phyloP scores from a whole-genome alignment of 1,140 invertebrate genomes.

The Camponotus pennsylvanicus region DNA sequence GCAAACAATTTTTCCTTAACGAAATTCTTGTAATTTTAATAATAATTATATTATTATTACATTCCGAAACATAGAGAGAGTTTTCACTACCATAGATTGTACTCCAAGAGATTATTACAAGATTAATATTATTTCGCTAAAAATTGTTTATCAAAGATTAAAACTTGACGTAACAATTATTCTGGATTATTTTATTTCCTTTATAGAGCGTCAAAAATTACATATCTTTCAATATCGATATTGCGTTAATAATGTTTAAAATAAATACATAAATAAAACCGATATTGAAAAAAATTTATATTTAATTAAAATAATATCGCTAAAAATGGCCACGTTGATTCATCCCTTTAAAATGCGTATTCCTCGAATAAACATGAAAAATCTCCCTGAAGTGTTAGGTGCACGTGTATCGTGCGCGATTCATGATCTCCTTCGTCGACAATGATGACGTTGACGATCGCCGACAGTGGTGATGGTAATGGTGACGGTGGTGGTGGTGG shows the following conservation, averaged over 20 bases:
- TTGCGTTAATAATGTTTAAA: background rate
- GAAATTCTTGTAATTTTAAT: background rate
- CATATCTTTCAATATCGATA: background rate
- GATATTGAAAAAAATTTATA: constrained; percentile 2
- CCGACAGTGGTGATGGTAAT: constrained; percentile 29
- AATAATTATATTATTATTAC: background rate
- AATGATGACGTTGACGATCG: constrained; percentile 49
- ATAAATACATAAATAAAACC: background rate
- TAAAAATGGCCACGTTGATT: background rate
- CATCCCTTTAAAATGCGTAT: background rate
- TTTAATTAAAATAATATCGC: background rate
- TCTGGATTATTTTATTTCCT: background rate
- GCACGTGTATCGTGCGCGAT: constrained; percentile 67
- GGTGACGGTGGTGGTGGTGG: constrained; percentile 14
- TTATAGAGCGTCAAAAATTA: background rate
- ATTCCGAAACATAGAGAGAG: background rate
- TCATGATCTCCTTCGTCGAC: constrained; percentile 59
- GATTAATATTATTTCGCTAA: background rate
- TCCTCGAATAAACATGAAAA: constrained; percentile 28
- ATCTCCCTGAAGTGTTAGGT: constrained; percentile 62
- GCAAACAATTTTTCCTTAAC: background rate
- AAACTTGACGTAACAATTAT: background rate
- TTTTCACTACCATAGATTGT: background rate
- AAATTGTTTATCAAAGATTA: background rate
- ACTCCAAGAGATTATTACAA: background rate